Conservation (phyloP, 2,888 invertebrate genomes). For the Hoplodrina blanda region DNA sequence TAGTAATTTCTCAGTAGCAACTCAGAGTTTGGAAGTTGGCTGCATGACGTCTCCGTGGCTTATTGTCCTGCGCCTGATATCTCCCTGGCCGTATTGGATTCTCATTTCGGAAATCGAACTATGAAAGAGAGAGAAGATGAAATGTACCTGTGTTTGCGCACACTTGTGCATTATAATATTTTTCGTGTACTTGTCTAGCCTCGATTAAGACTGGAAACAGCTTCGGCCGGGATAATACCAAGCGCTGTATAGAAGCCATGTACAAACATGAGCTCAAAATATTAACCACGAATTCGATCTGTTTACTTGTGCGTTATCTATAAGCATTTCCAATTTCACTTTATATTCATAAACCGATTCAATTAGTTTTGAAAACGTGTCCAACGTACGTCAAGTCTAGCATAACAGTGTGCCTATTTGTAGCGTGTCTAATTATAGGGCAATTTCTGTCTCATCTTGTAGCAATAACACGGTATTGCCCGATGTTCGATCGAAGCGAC, state of each 20-base stretch:
- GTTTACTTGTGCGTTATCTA: constrained; percentile 18
- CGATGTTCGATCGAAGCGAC: constrained; percentile 25
- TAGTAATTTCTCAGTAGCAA: no score
- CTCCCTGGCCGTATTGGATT: no score
- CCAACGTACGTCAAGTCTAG: not conserved
- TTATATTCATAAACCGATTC: not conserved
- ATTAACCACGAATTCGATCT: constrained; percentile 12
- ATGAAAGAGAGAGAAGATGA: no score
- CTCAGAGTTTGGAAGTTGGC: no score
- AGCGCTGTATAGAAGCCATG: not conserved
- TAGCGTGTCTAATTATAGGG: constrained; percentile 28
- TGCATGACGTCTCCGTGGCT: no score
- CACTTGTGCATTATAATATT: no score
- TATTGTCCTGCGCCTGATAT: no score
- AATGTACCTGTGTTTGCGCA: no score
- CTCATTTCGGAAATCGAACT: no score
- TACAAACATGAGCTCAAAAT: not conserved
- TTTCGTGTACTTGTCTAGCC: not conserved
- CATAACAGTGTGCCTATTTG: constrained; percentile 10
- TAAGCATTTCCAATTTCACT: constrained; percentile 8
- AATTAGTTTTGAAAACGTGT: constrained; percentile 19
- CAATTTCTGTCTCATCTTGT: constrained; percentile 35
- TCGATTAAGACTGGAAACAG: not conserved
- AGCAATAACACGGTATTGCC: constrained; percentile 26
- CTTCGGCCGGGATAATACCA: not conserved